phyloP scores from a whole-genome alignment of 1,140 invertebrate species.

The Euglossa dilemma region DNA sequence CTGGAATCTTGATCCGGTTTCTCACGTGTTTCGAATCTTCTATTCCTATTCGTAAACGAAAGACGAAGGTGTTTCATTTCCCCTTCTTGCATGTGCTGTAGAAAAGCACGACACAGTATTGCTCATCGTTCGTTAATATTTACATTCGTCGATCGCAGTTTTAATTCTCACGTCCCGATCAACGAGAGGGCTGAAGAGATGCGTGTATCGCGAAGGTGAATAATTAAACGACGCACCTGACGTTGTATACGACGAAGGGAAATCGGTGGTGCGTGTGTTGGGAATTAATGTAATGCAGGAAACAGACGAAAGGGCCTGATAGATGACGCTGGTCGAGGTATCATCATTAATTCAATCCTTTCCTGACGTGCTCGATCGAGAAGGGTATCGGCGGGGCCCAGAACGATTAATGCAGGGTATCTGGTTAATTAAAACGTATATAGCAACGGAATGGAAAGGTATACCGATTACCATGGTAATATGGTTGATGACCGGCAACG shows the following conservation, averaged over 20 bases:
- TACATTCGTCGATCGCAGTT: neutral
- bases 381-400: slow-evolving; percentile 2
- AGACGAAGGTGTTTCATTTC: too few species aligned
- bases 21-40: too few species aligned
- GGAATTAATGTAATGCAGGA: slow-evolving; percentile 32
- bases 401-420: slow-evolving; percentile 31
- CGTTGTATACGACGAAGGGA: neutral
- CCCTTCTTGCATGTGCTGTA: slow-evolving; percentile 19
- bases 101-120: neutral
- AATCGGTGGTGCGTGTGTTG: slow-evolving; percentile 9
- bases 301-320: slow-evolving; percentile 21
- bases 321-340: neutral
- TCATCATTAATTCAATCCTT: slow-evolving; percentile 58
- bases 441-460: slow-evolving; percentile 29
- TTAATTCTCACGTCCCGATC: neutral
- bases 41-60: neutral
- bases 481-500: slow-evolving; percentile 18
- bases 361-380: neutral
- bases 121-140: slow-evolving; percentile 28
- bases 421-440: slow-evolving; percentile 56
- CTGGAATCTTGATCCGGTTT: too few species aligned
- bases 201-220: neutral
- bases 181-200: neutral
- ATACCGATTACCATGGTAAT: slow-evolving; percentile 32
- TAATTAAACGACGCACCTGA: neutral